These are phyloP conservation scores for Anthoscopus minutus DNA, from an alignment of 2,113 vertebrate species.

Conservation along the genomic window DNA sequence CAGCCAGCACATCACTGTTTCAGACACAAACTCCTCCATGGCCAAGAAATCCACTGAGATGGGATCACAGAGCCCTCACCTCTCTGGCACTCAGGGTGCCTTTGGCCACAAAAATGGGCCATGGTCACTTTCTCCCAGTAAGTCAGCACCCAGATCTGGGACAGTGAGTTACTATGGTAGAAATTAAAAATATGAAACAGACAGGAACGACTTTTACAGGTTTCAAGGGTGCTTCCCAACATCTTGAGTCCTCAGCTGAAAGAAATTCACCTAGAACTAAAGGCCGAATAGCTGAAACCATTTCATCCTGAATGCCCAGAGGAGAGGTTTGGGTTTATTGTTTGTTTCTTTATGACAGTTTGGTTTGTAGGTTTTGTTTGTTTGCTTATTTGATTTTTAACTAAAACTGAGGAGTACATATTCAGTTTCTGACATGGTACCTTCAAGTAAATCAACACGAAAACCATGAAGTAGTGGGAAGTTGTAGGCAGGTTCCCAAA, in stretches of 20 bases:
- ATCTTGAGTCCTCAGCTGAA: background rate
- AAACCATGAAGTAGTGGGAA: background rate
- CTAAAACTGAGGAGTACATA: background rate
- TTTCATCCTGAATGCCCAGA: background rate
- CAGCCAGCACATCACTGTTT: background rate
- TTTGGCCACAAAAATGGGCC: background rate
- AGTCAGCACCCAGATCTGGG: background rate
- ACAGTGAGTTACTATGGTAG: fast-evolving
- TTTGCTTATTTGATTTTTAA: background rate
- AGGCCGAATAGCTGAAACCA: background rate
- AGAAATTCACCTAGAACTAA: background rate
- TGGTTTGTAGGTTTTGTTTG: background rate
- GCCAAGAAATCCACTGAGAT: background rate
- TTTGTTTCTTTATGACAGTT: background rate
- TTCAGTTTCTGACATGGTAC: background rate
- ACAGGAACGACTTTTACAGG: background rate
- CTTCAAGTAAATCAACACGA: background rate
- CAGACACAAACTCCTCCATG: background rate
- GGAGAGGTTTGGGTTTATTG: background rate
- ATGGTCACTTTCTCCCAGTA: background rate
- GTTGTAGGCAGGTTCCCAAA: background rate
- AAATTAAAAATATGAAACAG: background rate
- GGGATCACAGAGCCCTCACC: background rate
- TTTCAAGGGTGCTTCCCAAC: background rate
- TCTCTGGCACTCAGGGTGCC: background rate